These are phyloP conservation scores for Festucalex cinctus DNA, from an alignment of 2,113 vertebrate species.

Conservation along the genomic window DNA sequence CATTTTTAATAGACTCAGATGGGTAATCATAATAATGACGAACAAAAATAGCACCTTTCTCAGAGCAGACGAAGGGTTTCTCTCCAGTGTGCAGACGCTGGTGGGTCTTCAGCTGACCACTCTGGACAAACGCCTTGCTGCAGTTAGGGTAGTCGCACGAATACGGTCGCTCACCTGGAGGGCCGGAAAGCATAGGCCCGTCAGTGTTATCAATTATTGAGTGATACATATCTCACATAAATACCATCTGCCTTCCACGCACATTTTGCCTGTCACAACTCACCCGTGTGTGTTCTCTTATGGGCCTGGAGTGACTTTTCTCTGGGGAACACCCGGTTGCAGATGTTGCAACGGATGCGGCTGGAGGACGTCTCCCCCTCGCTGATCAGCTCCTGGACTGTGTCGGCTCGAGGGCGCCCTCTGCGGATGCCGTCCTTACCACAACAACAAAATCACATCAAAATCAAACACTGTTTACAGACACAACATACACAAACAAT, in stretches of 20 bases:
- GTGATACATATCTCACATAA: neutral
- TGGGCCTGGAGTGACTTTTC: conserved; percentile 97
- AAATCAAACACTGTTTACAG: neutral
- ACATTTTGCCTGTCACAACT: conserved; percentile 22
- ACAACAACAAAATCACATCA: neutral
- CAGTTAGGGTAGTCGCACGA: conserved; percentile 96
- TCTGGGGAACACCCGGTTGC: conserved; percentile 92
- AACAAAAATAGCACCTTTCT: conserved; percentile 79
- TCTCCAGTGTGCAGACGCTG: conserved; percentile 97
- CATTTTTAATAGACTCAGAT: neutral
- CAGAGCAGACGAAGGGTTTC: conserved; percentile 96
- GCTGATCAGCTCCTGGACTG: conserved; percentile 88
- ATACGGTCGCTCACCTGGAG: conserved; percentile 91
- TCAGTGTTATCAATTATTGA: neutral
- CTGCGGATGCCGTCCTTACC: conserved; percentile 86
- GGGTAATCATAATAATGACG: neutral
- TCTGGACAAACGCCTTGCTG: conserved; percentile 97
- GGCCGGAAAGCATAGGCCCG: neutral
- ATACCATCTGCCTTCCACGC: neutral
- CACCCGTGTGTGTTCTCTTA: conserved; percentile 96
- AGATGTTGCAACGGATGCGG: conserved; percentile 94
- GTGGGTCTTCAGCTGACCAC: conserved; percentile 97
- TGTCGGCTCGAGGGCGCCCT: conserved; percentile 91
- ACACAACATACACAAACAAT: neutral
- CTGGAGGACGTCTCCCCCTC: conserved; percentile 96